Evolutionary conservation across 2,797 vertebrate genomes (phyloP), one percentile per base, ranked within the genome.

Genomic region (Spinibarbus caldwelli): DNA sequence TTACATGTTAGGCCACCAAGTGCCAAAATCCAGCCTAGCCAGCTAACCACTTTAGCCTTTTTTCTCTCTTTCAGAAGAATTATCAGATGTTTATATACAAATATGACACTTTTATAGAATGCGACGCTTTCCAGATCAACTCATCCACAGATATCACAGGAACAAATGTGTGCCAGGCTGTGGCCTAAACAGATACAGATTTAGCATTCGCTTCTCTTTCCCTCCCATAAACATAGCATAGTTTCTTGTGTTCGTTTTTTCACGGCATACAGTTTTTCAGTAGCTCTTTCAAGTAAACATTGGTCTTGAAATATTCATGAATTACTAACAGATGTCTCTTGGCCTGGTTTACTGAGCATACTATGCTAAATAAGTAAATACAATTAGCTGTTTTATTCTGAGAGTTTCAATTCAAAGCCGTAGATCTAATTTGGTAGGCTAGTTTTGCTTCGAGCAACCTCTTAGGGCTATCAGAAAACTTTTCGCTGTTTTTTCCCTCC

Each of bases 261-360:
- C 79, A 78, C 72, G 70, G 84, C 45, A 31, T 76, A 52, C 43
- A 21, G 64, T 76, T 70, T 68, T 54, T 83, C 23, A 78, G 77
- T 36, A 54, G 75, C 29, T 45, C 80, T 83, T 84, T 87, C 87
- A 84, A 84, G 87, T 87, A 87, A 90, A 90, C 71, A 79, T 47
- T 84, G 70, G 83, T 67, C 57, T 82, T 87, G 88, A 89, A 93
- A 91, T 91, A 92, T 91, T 91, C 86, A 87, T 89, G 89, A 84
- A 89, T 85, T 87, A 81, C 82, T 77, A 83, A 73, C 83, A 72
- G 88, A 85, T 86, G 76, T 75, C 83, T 82, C 82, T 76, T 72
- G 82, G 88, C 85, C 82, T 73, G 89, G 85, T 87, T 84, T 82
- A 73, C 80, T 26, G 83, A 76, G 72, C 62, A 62, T 82, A 82